phyloP scores from a whole-genome alignment of 2,113 vertebrate species.

The Spheniscus mendiculus region DNA sequence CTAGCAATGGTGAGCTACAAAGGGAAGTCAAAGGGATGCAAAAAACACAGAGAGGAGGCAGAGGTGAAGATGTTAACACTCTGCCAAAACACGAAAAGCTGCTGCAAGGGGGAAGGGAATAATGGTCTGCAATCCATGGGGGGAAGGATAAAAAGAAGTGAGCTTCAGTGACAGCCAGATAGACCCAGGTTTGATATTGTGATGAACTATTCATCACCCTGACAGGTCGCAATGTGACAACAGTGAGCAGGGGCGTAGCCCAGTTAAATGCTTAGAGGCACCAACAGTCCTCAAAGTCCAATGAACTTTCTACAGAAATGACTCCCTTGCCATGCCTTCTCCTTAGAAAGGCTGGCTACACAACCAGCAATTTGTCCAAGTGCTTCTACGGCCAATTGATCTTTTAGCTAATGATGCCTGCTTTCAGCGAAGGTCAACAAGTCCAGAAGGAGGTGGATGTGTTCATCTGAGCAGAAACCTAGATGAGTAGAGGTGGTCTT shows the following conservation, averaged over 20 bases:
- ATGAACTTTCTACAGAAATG: neutral
- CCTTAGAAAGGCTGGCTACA: neutral
- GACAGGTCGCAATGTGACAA: neutral
- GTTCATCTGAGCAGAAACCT: neutral
- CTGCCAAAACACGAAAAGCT: neutral
- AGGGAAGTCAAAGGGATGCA: neutral
- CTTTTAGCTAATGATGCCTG: neutral
- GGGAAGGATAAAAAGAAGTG: neutral
- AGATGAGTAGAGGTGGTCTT: neutral
- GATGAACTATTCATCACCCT: neutral
- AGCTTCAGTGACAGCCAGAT: neutral
- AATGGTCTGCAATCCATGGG: neutral
- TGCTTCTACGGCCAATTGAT: accelerated
- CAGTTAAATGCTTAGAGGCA: neutral
- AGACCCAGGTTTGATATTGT: neutral
- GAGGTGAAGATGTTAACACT: neutral
- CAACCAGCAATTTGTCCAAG: neutral
- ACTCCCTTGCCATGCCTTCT: neutral
- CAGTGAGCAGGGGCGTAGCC: neutral
- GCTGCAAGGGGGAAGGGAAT: neutral
- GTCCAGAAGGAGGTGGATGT: neutral
- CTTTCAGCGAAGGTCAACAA: neutral
- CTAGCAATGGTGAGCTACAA: neutral
- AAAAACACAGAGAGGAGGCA: neutral
- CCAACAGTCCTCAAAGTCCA: neutral